These are phyloP conservation scores for Suncus etruscus DNA, from an alignment of 2,113 vertebrate species.

Conservation along the genomic window DNA sequence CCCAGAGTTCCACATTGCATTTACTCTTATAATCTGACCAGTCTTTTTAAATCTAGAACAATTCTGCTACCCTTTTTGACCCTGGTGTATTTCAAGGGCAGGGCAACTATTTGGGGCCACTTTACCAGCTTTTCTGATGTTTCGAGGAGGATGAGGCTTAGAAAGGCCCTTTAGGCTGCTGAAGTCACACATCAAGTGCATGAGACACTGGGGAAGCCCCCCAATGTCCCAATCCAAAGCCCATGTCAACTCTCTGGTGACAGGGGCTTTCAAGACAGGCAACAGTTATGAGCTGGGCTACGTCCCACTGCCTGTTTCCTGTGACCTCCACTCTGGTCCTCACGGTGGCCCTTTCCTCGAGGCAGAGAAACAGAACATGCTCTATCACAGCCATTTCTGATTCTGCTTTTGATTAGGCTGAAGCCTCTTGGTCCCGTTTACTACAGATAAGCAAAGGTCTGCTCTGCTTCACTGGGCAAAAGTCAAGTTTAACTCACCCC, in stretches of 20 bases:
- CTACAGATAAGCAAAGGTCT: conserved; percentile 61
- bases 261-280: not conserved
- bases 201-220: not conserved
- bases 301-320: not conserved
- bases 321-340: not conserved
- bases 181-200: not conserved
- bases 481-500: conserved; percentile 42
- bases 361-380: not conserved
- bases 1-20: no score
- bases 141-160: not conserved
- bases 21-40: not conserved
- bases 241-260: not conserved
- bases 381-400: not conserved
- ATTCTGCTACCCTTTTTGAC: not conserved
- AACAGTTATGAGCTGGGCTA: not conserved
- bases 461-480: conserved; percentile 57
- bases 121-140: no score
- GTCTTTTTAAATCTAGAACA: not conserved
- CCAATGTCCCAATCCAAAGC: not conserved
- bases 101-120: no score
- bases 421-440: conserved; percentile 26
- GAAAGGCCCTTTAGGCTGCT: not conserved
- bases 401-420: conserved; percentile 17
- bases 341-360: not conserved
- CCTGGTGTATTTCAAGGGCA: no score